These are phyloP conservation scores for Idaea dimidiata DNA, from an alignment of 2,888 invertebrate species.

Conservation along the genomic window DNA sequence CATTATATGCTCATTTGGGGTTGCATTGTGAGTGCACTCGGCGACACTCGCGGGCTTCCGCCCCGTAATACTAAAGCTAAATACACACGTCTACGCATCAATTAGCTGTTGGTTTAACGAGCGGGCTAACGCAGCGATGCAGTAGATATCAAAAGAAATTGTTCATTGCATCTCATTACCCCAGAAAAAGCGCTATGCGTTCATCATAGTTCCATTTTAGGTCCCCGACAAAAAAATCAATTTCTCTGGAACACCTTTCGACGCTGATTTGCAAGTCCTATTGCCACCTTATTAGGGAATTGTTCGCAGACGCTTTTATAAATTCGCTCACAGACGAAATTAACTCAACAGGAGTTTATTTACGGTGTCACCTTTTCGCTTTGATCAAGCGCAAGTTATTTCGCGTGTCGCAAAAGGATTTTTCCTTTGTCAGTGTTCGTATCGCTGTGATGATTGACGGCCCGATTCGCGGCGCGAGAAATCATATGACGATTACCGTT, in stretches of 20 bases:
- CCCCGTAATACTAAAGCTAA: constrained; percentile 22
- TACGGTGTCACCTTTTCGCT: constrained; percentile 61
- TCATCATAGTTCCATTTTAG: constrained; percentile 1
- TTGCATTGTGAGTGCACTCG: constrained; percentile 44
- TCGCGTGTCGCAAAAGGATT: constrained; percentile 66
- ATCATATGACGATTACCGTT: constrained; percentile 33
- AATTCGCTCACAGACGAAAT: constrained; percentile 59
- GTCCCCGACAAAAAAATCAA: constrained; percentile 14
- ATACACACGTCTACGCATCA: constrained; percentile 34
- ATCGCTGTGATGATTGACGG: constrained; percentile 74
- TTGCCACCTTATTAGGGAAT: constrained; percentile 35
- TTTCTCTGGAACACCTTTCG: constrained; percentile 18
- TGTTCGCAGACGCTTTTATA: constrained; percentile 40
- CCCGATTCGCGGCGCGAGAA: constrained; percentile 67
- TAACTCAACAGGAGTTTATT: constrained; percentile 67
- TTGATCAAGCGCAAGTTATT: constrained; percentile 69
- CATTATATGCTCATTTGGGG: constrained; percentile 71
- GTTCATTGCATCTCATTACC: constrained; percentile 11
- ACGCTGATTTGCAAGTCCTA: constrained; percentile 31
- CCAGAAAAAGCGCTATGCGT: background rate
- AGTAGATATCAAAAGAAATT: background rate
- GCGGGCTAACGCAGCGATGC: constrained; percentile 7
- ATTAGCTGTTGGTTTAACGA: constrained; percentile 53
- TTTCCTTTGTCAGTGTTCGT: constrained; percentile 73
- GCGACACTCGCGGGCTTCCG: constrained; percentile 66